These are phyloP conservation scores for Odontesthes bonariensis DNA, from an alignment of 2,113 vertebrate species.

Conservation along the genomic window DNA sequence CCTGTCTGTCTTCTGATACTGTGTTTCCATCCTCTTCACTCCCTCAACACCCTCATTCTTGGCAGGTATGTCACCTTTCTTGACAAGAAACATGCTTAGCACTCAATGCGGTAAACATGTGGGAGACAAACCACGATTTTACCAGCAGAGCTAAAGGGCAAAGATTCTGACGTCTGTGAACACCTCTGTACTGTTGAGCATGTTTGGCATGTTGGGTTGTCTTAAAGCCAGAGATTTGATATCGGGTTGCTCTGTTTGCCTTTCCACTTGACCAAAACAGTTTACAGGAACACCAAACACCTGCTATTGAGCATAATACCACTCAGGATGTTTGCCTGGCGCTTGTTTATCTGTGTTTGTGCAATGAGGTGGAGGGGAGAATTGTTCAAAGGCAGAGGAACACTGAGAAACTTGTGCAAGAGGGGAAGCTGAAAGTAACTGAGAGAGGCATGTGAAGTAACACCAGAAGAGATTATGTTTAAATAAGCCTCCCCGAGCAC, in stretches of 20 bases:
- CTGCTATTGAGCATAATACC: slow-evolving; percentile 60
- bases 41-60: too few relatives aligned
- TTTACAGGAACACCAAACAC: slow-evolving; percentile 57
- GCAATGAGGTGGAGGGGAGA: slow-evolving; percentile 29
- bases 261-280: slow-evolving; percentile 59
- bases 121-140: slow-evolving; percentile 13
- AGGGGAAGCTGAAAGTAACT: slow-evolving; percentile 42
- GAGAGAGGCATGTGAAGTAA: slow-evolving; percentile 13
- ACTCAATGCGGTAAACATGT: slow-evolving; percentile 17
- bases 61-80: background rate
- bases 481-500: slow-evolving; percentile 32
- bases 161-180: slow-evolving; percentile 15
- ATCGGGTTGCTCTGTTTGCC: slow-evolving; percentile 61
- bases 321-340: slow-evolving; percentile 68
- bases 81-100: slow-evolving; percentile 27
- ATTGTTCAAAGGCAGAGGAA: slow-evolving; percentile 31
- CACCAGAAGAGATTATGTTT: slow-evolving; percentile 29
- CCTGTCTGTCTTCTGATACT: too few relatives aligned
- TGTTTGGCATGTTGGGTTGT: slow-evolving; percentile 61
- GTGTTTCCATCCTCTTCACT: too few relatives aligned
- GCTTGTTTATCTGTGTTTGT: slow-evolving; percentile 72
- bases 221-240: slow-evolving; percentile 60
- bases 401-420: slow-evolving; percentile 27
- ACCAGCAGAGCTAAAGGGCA: slow-evolving; percentile 6
- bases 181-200: slow-evolving; percentile 4